Percentiles rank a stretch among this genome's conserved stretches.
Evolutionary conservation across 2,113 vertebrate species (phyloP).

Genomic region (Bambusicola thoracicus): DNA sequence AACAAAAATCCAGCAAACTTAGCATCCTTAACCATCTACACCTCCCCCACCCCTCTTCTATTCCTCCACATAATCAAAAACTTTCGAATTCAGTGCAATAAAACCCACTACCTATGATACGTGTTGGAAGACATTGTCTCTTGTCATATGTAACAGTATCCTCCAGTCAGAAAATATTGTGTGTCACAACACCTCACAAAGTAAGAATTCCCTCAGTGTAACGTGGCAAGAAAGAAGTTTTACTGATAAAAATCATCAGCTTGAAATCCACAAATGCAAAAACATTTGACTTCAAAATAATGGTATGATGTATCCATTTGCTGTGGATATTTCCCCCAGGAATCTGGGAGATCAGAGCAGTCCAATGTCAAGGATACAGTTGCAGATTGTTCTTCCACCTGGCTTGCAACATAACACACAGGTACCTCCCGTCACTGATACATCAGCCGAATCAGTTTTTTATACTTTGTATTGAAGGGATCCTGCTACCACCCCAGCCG

Average conservation of each 20-base stretch:
- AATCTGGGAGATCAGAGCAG: background rate
- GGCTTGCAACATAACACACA: background rate
- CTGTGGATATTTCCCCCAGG: background rate
- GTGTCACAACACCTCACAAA: background rate
- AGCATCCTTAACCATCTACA: background rate
- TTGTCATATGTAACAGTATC: background rate
- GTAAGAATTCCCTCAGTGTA: background rate
- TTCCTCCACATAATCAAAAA: background rate
- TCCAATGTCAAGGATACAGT: background rate
- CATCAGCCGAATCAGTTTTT: background rate
- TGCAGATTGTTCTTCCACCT: background rate
- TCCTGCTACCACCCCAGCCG: background rate
- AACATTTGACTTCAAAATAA: background rate
- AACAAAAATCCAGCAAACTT: background rate
- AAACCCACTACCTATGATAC: background rate
- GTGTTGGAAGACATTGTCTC: fast-evolving
- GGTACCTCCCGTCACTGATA: background rate
- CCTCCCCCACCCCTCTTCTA: too few relatives aligned
- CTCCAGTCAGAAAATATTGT: background rate
- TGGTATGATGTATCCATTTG: background rate
- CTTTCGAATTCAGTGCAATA: background rate
- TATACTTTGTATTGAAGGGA: background rate
- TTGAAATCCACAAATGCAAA: background rate
- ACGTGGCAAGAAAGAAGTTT: fast-evolving
- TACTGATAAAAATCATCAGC: background rate